phyloP scores from a whole-genome alignment of 2,113 vertebrate species.

The Camelus dromedarius region DNA sequence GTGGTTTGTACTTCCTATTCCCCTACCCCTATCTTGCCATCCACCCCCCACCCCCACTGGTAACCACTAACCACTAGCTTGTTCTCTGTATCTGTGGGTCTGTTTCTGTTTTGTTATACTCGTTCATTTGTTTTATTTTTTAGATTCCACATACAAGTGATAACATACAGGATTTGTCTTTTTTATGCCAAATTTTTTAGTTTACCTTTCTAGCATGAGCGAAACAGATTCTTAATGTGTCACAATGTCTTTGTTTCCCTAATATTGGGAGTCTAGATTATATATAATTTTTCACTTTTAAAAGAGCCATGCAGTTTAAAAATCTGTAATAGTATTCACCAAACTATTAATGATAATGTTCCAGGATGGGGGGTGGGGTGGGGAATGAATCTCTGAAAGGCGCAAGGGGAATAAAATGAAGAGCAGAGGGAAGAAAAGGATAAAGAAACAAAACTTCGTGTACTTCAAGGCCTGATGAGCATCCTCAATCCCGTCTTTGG shows the following conservation, averaged over 20 bases:
- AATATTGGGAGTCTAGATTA: not conserved
- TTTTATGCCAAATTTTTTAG: not conserved
- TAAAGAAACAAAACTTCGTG: not conserved
- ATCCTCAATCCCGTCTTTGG: not conserved
- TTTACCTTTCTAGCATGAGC: not conserved
- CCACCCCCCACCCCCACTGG: not conserved
- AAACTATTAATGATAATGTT: not conserved
- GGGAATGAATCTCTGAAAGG: not conserved
- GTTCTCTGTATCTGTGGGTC: not conserved
- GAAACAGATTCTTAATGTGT: not conserved
- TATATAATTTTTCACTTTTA: not conserved
- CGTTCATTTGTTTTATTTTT: not conserved
- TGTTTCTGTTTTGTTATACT: not conserved
- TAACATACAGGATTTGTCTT: not conserved
- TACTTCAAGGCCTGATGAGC: not conserved
- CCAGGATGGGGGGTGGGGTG: not conserved
- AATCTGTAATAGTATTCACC: not conserved
- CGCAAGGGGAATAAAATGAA: not conserved
- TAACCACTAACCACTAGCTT: rapidly evolving
- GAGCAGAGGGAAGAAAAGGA: not conserved
- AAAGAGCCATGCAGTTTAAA: not conserved
- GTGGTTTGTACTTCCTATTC: not conserved
- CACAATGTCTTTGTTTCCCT: not conserved
- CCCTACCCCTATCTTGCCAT: not conserved
- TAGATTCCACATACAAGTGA: not conserved